Conservation (phyloP, 2,797 vertebrate genomes). For the Helicolenus hilgendorfi region DNA sequence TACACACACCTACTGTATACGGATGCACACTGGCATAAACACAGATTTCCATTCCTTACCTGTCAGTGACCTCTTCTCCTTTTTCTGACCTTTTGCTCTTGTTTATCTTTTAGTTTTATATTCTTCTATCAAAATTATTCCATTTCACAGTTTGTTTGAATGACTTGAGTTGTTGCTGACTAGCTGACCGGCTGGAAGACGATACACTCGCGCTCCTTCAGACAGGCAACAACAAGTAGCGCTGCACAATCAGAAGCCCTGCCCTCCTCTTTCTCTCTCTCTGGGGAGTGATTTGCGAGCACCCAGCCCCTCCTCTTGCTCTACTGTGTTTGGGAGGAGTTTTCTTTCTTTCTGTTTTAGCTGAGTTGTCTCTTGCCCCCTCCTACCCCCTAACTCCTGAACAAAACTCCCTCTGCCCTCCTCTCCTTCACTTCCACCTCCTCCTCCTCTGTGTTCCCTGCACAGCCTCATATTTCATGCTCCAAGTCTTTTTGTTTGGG, state of each 20-base stretch:
- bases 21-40: neutral
- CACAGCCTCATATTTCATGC: constrained; percentile 83
- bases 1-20: constrained; percentile 9
- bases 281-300: constrained; percentile 81
- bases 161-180: constrained; percentile 33
- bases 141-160: constrained; percentile 46
- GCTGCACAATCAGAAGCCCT: constrained; percentile 52
- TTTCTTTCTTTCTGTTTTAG: constrained; percentile 74
- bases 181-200: constrained; percentile 47
- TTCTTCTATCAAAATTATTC: neutral
- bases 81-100: neutral
- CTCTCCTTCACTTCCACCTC: constrained; percentile 15
- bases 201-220: constrained; percentile 62
- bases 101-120: neutral
- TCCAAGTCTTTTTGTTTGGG: constrained; percentile 67
- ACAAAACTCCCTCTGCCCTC: constrained; percentile 38
- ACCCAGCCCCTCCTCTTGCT: constrained; percentile 71
- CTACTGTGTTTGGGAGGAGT: constrained; percentile 75
- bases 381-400: constrained; percentile 22
- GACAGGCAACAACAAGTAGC: constrained; percentile 84
- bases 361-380: constrained; percentile 55
- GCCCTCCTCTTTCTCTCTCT: constrained; percentile 63
- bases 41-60: constrained; percentile 56
- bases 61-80: constrained; percentile 38
- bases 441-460: constrained; percentile 29